Percentiles rank a stretch among this genome's conserved stretches.
These are phyloP conservation scores for Chanos chanos DNA, from an alignment of 2,797 vertebrate genomes.

Conservation along the genomic window DNA sequence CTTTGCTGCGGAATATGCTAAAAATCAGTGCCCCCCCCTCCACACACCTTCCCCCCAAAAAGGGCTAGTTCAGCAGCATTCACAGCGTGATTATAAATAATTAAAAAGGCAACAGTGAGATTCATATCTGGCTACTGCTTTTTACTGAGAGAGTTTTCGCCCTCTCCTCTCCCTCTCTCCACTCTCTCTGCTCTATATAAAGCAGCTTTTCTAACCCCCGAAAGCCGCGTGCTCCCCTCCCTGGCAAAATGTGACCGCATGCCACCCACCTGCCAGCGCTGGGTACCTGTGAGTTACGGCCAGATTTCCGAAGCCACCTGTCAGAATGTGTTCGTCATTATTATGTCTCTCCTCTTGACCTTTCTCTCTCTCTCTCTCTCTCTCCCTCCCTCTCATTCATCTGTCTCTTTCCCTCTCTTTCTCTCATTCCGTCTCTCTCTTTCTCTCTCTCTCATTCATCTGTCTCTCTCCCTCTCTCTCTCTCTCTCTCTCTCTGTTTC, in stretches of 20 bases:
- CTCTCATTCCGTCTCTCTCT: constrained; percentile 2
- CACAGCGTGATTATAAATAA: constrained; percentile 55
- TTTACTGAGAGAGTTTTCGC: no score
- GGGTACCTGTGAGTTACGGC: not conserved
- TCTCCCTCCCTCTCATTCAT: no score
- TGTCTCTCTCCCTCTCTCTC: constrained; percentile 6
- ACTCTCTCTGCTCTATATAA: no score
- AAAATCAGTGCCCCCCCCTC: no score
- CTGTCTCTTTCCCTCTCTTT: not conserved
- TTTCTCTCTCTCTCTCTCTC: no score
- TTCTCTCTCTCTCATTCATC: constrained; percentile 2
- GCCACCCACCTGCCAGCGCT: not conserved
- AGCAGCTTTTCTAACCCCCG: no score
- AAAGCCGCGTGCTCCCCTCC: no score
- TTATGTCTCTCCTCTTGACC: no score
- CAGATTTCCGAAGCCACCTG: constrained; percentile 13
- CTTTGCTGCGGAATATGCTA: constrained; percentile 45
- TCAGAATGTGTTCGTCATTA: constrained; percentile 29
- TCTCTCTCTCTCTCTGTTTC: constrained; percentile 9
- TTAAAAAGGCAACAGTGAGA: constrained; percentile 40
- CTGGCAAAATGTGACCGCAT: not conserved
- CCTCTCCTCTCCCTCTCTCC: not conserved
- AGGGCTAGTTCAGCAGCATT: constrained; percentile 53
- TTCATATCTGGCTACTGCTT: constrained; percentile 33
- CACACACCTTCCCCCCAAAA: constrained; percentile 46